These are phyloP conservation scores for Petrolisthes manimaculis DNA, from an alignment of 2,888 invertebrate genomes.

Conservation along the genomic window DNA sequence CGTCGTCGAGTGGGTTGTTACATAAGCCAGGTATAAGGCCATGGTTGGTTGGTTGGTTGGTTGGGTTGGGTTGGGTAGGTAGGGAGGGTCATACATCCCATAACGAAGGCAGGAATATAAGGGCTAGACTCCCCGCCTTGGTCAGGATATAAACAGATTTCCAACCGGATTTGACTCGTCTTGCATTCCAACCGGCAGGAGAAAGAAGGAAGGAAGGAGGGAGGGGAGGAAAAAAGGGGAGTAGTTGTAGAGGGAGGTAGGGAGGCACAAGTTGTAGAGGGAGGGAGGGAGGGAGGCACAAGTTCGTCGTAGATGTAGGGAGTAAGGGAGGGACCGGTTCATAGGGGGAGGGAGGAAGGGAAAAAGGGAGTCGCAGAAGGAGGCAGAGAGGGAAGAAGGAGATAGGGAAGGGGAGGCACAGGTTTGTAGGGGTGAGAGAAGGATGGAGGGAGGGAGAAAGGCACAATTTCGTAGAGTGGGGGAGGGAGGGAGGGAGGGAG, in stretches of 20 bases:
- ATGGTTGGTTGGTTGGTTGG: not conserved
- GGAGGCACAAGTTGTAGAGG: too few species aligned
- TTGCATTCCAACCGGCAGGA: constrained; percentile 18
- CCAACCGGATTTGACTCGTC: constrained; percentile 14
- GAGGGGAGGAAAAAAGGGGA: not conserved
- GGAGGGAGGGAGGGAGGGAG: too few species aligned
- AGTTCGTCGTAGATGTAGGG: too few species aligned
- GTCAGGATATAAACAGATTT: constrained; percentile 8
- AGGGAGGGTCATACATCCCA: not conserved
- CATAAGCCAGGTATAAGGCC: not conserved
- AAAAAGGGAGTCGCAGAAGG: too few species aligned
- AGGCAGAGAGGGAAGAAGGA: too few species aligned
- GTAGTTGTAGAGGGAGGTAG: too few species aligned
- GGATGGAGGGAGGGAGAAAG: too few species aligned
- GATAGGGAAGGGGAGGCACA: too few species aligned
- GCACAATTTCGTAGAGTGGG: too few species aligned
- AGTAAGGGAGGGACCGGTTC: not conserved
- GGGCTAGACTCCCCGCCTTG: constrained; percentile 1
- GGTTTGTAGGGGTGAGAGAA: too few species aligned
- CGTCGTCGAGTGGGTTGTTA: too few species aligned
- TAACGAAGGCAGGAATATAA: constrained; percentile 11
- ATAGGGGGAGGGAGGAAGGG: not conserved
- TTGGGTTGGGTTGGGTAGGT: not conserved
- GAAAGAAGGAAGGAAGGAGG: not conserved
- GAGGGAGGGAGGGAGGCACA: too few species aligned